These are phyloP conservation scores for Lymantria dispar DNA, from an alignment of 2,888 invertebrate species.

Conservation along the genomic window DNA sequence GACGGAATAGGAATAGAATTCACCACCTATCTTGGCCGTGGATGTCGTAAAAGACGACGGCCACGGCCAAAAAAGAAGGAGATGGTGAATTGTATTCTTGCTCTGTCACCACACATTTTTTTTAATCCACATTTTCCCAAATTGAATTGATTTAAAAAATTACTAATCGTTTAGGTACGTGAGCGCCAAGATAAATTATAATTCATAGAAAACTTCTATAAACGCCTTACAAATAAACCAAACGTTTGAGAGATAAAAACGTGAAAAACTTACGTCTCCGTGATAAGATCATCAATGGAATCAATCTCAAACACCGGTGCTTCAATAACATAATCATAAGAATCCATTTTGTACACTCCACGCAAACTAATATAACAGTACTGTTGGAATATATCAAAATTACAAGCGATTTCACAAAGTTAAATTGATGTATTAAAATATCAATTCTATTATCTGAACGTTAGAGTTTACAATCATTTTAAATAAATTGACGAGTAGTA, in stretches of 20 bases:
- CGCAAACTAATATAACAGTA: constrained; percentile 5
- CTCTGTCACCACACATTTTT: too few species aligned
- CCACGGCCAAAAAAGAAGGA: too few species aligned
- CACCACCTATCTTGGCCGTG: too few species aligned
- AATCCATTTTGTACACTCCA: constrained; percentile 5
- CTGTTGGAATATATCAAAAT: not conserved
- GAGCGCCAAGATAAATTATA: not conserved
- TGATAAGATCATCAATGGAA: constrained; percentile 16
- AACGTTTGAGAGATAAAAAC: not conserved
- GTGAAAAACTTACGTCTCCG: constrained; percentile 24
- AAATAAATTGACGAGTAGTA: constrained; percentile 9
- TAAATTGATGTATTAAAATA: not conserved
- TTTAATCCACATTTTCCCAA: too few species aligned
- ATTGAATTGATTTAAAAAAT: not conserved
- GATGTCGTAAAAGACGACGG: too few species aligned
- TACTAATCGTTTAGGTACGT: not conserved
- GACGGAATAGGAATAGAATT: too few species aligned
- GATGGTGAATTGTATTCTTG: too few species aligned
- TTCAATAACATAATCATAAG: constrained; percentile 5
- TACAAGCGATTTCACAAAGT: not conserved
- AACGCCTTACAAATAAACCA: not conserved
- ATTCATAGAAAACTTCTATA: not conserved
- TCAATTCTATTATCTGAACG: not conserved
- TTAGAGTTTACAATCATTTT: not conserved
- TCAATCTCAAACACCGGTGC: constrained; percentile 7